Evolutionary conservation across 2,888 invertebrate species (phyloP).

Genomic region (Acholoe squamosa): DNA sequence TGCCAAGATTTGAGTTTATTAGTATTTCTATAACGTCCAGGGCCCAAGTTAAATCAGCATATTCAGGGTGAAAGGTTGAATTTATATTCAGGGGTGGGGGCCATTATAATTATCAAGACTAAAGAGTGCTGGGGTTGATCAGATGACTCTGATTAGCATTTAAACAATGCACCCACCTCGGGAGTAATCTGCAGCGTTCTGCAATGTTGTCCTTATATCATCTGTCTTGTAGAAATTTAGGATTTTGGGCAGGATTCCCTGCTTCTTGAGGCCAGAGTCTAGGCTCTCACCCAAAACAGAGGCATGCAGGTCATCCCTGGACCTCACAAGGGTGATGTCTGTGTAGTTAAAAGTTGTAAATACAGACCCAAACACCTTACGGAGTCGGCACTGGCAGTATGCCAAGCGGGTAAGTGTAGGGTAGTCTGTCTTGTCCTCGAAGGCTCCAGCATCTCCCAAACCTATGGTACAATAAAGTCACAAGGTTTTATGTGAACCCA

Average conservation of each 20-base stretch:
- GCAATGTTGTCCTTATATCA: slow-evolving; percentile 66
- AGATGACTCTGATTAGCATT: no score
- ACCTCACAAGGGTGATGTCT: slow-evolving; percentile 74
- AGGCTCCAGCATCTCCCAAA: slow-evolving; percentile 69
- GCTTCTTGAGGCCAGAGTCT: slow-evolving; percentile 63
- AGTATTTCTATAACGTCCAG: no score
- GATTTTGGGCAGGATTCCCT: slow-evolving; percentile 65
- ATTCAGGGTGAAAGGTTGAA: not conserved
- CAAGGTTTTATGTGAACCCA: no score
- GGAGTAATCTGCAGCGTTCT: slow-evolving; percentile 68
- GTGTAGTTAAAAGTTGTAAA: slow-evolving; percentile 74
- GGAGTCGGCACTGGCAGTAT: slow-evolving; percentile 77
- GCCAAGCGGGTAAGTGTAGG: slow-evolving; percentile 75
- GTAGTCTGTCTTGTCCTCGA: slow-evolving; percentile 75
- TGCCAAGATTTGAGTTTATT: no score
- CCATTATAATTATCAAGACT: no score
- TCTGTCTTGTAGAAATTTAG: slow-evolving; percentile 71
- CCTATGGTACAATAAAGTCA: no score
- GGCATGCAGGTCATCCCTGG: slow-evolving; percentile 71
- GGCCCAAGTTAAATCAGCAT: no score
- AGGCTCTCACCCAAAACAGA: slow-evolving; percentile 72
- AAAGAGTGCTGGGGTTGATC: no score
- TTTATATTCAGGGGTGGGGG: not conserved
- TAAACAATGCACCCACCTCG: slow-evolving; percentile 72
- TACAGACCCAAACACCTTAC: slow-evolving; percentile 74